A percentile compares a stretch with the other conserved stretches of the same genome.
Conservation (phyloP, 1,140 invertebrate genomes). For the Drosophila parabipectinata region DNA sequence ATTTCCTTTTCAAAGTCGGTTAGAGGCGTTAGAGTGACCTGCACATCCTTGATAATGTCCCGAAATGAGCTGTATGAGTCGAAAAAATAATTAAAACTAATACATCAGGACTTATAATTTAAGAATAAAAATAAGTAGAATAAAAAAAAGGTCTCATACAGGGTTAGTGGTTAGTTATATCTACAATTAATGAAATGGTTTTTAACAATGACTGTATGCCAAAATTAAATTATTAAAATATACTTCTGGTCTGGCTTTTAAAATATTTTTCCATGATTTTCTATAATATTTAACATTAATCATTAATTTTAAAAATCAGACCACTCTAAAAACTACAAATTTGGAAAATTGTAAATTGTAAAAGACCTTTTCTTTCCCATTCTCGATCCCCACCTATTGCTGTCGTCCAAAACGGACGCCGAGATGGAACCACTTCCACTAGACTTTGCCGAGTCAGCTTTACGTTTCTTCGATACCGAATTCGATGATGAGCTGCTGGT, state of each 20-base stretch:
- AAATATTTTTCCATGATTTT: neutral
- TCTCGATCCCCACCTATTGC: constrained; percentile 71
- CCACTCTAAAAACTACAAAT: neutral
- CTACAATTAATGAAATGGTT: constrained; percentile 22
- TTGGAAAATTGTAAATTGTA: constrained; percentile 32
- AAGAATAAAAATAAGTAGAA: neutral
- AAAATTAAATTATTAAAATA: constrained; percentile 6
- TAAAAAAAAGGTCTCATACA: constrained; percentile 39
- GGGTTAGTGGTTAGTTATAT: constrained; percentile 3
- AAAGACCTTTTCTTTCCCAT: constrained; percentile 45
- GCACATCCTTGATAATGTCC: constrained; percentile 80
- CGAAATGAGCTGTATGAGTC: constrained; percentile 52
- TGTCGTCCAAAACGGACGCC: constrained; percentile 52
- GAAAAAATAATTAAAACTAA: neutral
- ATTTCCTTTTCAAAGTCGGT: constrained; percentile 82
- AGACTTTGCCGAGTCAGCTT: constrained; percentile 63
- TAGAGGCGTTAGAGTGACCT: constrained; percentile 75
- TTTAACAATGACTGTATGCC: neutral
- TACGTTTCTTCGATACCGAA: constrained; percentile 70
- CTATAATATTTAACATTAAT: neutral
- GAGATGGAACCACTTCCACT: constrained; percentile 25
- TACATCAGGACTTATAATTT: neutral
- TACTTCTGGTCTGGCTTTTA: constrained; percentile 3
- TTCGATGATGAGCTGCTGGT: constrained; percentile 23
- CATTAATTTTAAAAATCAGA: neutral